Percentiles rank a stretch among this genome's conserved stretches.
phyloP scores from a whole-genome alignment of 2,888 invertebrate genomes.

The Himalopsyche kuldschensis region DNA sequence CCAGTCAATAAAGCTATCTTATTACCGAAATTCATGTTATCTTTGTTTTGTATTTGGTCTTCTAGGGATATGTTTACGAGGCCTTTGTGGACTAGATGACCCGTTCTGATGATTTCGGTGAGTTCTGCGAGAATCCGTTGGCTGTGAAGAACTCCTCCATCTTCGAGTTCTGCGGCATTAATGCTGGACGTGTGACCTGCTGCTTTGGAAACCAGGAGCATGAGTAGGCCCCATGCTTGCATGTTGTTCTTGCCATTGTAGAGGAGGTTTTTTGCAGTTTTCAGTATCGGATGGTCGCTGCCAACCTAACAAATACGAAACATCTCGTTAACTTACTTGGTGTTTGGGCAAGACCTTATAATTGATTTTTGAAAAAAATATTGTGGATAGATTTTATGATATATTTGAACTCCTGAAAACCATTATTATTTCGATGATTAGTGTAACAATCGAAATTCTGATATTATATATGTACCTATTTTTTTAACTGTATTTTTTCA shows the following conservation, averaged over 20 bases:
- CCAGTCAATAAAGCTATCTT: slow-evolving; percentile 86
- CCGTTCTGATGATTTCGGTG: slow-evolving; percentile 86
- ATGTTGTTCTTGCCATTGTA: slow-evolving; percentile 82
- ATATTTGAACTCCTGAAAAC: too few species aligned
- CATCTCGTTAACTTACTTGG: neutral
- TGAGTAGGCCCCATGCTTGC: slow-evolving; percentile 84
- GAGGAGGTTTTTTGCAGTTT: slow-evolving; percentile 80
- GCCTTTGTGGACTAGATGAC: slow-evolving; percentile 78
- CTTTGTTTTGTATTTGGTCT: slow-evolving; percentile 57
- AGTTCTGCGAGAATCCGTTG: slow-evolving; percentile 64
- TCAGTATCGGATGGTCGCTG: slow-evolving; percentile 82
- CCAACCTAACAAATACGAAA: slow-evolving; percentile 59
- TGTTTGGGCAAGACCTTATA: too few species aligned
- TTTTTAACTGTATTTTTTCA: too few species aligned
- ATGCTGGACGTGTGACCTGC: slow-evolving; percentile 63
- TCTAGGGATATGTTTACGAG: slow-evolving; percentile 54
- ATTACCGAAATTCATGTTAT: slow-evolving; percentile 82
- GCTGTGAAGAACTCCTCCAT: slow-evolving; percentile 64
- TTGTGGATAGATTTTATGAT: too few species aligned
- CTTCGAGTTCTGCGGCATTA: slow-evolving; percentile 59
- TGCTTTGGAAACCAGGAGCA: slow-evolving; percentile 80
- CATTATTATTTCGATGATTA: too few species aligned
- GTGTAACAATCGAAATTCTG: too few species aligned
- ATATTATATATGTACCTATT: too few species aligned
- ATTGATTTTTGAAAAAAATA: too few species aligned